phyloP scores from a whole-genome alignment of 2,113 vertebrate genomes.

The Seriola quinqueradiata region DNA sequence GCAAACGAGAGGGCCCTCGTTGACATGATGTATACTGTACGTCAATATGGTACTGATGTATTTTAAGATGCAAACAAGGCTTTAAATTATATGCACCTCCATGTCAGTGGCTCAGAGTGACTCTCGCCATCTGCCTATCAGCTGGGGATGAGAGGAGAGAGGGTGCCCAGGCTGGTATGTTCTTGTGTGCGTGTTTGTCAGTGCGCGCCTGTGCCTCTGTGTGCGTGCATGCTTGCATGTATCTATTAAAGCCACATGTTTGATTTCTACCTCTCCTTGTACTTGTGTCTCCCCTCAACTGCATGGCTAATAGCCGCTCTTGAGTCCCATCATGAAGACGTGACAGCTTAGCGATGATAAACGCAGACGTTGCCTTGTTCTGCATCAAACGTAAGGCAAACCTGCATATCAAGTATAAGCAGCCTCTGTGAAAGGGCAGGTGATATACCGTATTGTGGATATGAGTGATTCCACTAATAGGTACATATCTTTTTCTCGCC shows the following conservation, averaged over 20 bases:
- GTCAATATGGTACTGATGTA: slow-evolving; percentile 99
- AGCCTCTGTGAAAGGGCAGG: slow-evolving; percentile 80
- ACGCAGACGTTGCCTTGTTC: slow-evolving; percentile 91
- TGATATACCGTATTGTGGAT: slow-evolving; percentile 55
- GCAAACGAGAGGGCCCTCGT: slow-evolving; percentile 96
- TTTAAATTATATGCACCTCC: slow-evolving; percentile 98
- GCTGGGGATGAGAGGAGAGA: slow-evolving; percentile 93
- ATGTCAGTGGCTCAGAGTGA: slow-evolving; percentile 92
- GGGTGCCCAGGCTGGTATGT: slow-evolving; percentile 78
- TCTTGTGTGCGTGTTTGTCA: slow-evolving; percentile 42
- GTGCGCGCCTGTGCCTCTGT: slow-evolving; percentile 28
- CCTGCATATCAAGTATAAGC: slow-evolving; percentile 88
- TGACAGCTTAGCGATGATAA: slow-evolving; percentile 92
- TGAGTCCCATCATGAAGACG: slow-evolving; percentile 90
- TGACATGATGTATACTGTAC: slow-evolving; percentile 98
- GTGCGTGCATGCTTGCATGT: slow-evolving; percentile 39
- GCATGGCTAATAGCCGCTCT: slow-evolving; percentile 90
- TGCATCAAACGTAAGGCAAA: slow-evolving; percentile 87
- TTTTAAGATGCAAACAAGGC: slow-evolving; percentile 99
- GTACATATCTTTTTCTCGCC: slow-evolving; percentile 59
- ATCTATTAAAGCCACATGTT: slow-evolving; percentile 95
- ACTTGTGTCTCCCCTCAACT: slow-evolving; percentile 79
- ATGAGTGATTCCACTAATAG: slow-evolving; percentile 72
- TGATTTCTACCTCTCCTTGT: slow-evolving; percentile 88
- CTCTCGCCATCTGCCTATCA: slow-evolving; percentile 98